Conservation (phyloP, 1,140 invertebrate species). For the Polypedilum pembai region DNA sequence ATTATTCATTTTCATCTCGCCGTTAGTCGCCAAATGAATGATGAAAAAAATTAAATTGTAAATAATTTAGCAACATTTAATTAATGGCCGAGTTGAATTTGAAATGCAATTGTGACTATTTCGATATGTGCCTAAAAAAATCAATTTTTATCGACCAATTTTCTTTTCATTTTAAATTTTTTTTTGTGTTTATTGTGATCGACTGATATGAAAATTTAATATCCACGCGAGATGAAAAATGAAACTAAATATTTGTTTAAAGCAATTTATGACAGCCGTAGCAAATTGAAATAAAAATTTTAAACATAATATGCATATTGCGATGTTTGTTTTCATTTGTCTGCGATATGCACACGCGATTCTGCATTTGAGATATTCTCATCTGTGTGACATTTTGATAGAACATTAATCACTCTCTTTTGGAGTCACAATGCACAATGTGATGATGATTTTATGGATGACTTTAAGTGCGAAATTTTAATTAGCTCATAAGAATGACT, state of each 20-base stretch:
- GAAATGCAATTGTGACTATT: slow-evolving; percentile 12
- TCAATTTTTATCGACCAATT: too few species aligned
- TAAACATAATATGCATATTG: too few species aligned
- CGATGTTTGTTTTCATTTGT: too few species aligned
- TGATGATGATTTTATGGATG: neutral
- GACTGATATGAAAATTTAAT: neutral
- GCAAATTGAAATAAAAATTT: too few species aligned
- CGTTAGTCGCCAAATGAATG: too few species aligned
- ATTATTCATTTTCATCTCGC: too few species aligned
- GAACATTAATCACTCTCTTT: slow-evolving; percentile 10
- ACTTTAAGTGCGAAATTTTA: slow-evolving; percentile 26
- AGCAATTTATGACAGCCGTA: too few species aligned
- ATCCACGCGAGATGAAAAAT: neutral
- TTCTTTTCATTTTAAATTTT: too few species aligned
- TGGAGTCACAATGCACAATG: neutral
- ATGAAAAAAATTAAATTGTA: slow-evolving; percentile 12
- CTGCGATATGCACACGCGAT: too few species aligned
- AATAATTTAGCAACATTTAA: slow-evolving; percentile 24
- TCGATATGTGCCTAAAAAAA: neutral
- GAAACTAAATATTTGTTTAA: too few species aligned
- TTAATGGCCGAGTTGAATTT: slow-evolving; percentile 20
- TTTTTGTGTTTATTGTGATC: neutral
- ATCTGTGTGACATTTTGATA: neutral
- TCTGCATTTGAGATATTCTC: too few species aligned
- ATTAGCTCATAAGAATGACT: neutral